Base-by-base conservation (phyloP, 2,113 vertebrate species). In the Orycteropus afer region DNA sequence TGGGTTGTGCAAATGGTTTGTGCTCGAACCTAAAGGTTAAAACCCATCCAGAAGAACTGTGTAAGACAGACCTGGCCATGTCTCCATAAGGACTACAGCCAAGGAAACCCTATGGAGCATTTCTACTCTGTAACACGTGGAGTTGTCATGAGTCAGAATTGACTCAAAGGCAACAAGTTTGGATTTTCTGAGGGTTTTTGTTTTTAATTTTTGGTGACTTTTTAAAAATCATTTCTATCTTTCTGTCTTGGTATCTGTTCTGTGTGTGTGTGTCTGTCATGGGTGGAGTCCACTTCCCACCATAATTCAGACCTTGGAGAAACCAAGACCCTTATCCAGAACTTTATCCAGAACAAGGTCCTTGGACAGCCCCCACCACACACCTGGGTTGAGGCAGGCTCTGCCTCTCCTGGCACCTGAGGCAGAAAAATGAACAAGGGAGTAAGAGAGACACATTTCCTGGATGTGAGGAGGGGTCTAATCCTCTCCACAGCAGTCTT, bases 251-350 rank as follows among this genome's bases (percentile, higher is more conserved):
- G 59, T 27, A 29, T 61, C 10, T 37, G 20, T 25, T n/a, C n/a
- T n/a, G n/a, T n/a, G n/a, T n/a, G 18, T 37, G 22, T 73, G 0
- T 55, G 11, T 45, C n/a, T 55, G n/a, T 40, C 32, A 23, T 37
- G 40, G 29, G n/a, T n/a, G n/a, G n/a, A n/a, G 57, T 76, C 59
- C 5, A 25, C 37, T 53, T 37, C 73, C 84, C 40, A 22, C 57
- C 29, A 8, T 2, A 22, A 45, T 85, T 79, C 27, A 61, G 88
- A 34, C 32, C 79, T 47, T 73, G 14, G 9, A 51, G 55, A 91
- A 95, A 87, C 61, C 86, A 86, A 93, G n/a, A 78, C 8, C 71
- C 76, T 91, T 18, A 80, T 63, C 45, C 65, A 84, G 69, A 89
- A 59, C 55, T n/a, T n/a, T n/a, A n/a, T n/a, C n/a, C n/a, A n/a